Evolutionary conservation across 2,797 vertebrate genomes (phyloP).

Genomic region (Channa striata): DNA sequence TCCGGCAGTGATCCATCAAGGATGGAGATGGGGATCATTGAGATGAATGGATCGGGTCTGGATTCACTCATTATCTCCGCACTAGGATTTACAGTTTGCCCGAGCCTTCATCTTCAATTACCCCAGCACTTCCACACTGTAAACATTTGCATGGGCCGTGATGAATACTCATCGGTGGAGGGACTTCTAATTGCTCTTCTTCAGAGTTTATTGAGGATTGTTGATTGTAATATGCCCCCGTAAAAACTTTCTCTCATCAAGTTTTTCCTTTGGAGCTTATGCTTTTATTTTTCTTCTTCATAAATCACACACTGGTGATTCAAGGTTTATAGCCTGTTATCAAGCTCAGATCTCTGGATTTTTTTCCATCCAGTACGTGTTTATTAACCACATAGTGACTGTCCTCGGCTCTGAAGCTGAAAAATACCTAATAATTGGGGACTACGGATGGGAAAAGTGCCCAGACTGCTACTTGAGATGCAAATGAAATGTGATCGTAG

Average conservation of each 20-base stretch:
- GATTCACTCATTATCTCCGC: constrained; percentile 68
- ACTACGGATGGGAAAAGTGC: too few relatives aligned
- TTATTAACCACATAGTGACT: constrained; percentile 1
- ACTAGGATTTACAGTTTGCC: constrained; percentile 59
- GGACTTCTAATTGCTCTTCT: constrained; percentile 71
- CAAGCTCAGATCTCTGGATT: constrained; percentile 22
- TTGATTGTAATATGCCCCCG: constrained; percentile 64
- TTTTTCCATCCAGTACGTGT: neutral
- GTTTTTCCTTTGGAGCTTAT: constrained; percentile 40
- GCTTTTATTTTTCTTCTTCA: constrained; percentile 38
- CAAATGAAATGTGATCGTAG: too few relatives aligned
- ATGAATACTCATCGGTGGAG: constrained; percentile 70
- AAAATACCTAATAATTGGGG: too few relatives aligned
- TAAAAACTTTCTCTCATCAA: constrained; percentile 38
- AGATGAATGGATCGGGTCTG: constrained; percentile 70
- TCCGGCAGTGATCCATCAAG: constrained; percentile 69
- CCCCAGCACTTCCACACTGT: constrained; percentile 67
- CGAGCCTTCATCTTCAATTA: constrained; percentile 68
- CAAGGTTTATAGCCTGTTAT: constrained; percentile 42
- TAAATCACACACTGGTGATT: constrained; percentile 37
- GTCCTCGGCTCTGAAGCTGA: neutral
- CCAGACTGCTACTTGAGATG: too few relatives aligned
- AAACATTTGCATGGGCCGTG: constrained; percentile 59
- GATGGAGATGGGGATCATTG: constrained; percentile 70
- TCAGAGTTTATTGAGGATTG: constrained; percentile 63